Percentiles rank a stretch among this genome's conserved stretches.
phyloP scores from a whole-genome alignment of 1,140 invertebrate genomes.

The Pseudomyrmex concolor region DNA sequence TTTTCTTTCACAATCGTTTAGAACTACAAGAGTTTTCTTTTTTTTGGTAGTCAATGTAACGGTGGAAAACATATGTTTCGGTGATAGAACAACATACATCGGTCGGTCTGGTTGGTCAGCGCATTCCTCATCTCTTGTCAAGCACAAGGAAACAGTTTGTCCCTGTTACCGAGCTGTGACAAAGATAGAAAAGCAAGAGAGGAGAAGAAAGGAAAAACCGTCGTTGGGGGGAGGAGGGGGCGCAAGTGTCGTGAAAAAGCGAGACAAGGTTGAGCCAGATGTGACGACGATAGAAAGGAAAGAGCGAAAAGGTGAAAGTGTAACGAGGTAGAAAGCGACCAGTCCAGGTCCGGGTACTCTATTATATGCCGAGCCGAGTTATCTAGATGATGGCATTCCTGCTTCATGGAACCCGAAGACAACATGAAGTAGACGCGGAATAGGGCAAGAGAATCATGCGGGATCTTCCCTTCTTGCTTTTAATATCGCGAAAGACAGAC shows the following conservation, averaged over 20 bases:
- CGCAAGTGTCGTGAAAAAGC: slow-evolving; percentile 64
- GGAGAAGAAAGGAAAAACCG: background rate
- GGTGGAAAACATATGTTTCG: slow-evolving; percentile 70
- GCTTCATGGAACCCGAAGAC: slow-evolving; percentile 76
- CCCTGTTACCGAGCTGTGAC: background rate
- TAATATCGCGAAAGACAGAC: slow-evolving; percentile 14
- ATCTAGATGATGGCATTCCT: slow-evolving; percentile 84
- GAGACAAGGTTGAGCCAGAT: slow-evolving; percentile 38
- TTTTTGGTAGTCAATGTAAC: slow-evolving; percentile 59
- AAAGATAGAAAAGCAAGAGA: background rate
- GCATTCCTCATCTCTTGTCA: slow-evolving; percentile 61
- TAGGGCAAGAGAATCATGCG: slow-evolving; percentile 60
- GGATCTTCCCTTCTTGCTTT: slow-evolving; percentile 32
- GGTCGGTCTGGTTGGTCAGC: slow-evolving; percentile 1
- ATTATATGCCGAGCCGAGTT: slow-evolving; percentile 81
- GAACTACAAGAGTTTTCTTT: slow-evolving; percentile 68
- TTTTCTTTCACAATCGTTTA: background rate
- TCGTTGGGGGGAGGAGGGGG: too few species aligned
- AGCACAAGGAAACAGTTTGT: slow-evolving; percentile 54
- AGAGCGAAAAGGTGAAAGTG: slow-evolving; percentile 79
- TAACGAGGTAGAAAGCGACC: slow-evolving; percentile 80
- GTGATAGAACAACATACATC: slow-evolving; percentile 2
- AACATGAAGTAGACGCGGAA: slow-evolving; percentile 66
- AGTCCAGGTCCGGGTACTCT: slow-evolving; percentile 80
- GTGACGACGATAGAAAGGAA: slow-evolving; percentile 31